Evolutionary conservation across 2,888 invertebrate species (phyloP).

Genomic region (Carterocephalus palaemon): DNA sequence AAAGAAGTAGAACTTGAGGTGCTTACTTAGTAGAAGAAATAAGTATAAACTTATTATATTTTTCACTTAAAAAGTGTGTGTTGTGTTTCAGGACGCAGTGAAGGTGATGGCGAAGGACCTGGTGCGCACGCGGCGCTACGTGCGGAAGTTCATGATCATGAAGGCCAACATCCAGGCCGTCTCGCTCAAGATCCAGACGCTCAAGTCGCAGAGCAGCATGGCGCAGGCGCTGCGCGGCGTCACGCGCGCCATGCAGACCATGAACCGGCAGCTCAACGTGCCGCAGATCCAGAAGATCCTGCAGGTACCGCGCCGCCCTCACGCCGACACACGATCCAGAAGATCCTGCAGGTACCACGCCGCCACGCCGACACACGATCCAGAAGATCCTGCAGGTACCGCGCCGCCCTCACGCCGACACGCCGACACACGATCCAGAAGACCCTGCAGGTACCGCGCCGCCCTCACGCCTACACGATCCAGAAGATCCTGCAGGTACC

Average conservation of each 20-base stretch:
- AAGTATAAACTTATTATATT: no score
- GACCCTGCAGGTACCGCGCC: no score
- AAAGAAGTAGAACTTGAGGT: no score
- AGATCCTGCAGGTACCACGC: no score
- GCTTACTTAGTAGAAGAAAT: no score
- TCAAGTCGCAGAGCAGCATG: conserved; percentile 99
- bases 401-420: no score
- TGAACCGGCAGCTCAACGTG: conserved; percentile 98
- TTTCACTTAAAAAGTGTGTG: neutral
- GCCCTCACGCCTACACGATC: no score
- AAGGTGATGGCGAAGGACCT: conserved; percentile 99
- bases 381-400: no score
- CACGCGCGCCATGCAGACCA: conserved; percentile 97
- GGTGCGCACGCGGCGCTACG: conserved; percentile 95
- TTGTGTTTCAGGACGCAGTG: conserved; percentile 91
- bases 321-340: no score
- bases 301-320: conserved; percentile 55
- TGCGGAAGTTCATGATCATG: conserved; percentile 99
- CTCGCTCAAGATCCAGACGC: conserved; percentile 97
- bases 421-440: no score
- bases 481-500: no score
- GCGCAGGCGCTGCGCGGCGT: conserved; percentile 99
- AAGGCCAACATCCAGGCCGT: conserved; percentile 99
- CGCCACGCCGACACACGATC: no score
- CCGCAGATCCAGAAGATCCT: conserved; percentile 98